Base-by-base conservation (phyloP, 2,888 invertebrate genomes). In the Troides helena region DNA sequence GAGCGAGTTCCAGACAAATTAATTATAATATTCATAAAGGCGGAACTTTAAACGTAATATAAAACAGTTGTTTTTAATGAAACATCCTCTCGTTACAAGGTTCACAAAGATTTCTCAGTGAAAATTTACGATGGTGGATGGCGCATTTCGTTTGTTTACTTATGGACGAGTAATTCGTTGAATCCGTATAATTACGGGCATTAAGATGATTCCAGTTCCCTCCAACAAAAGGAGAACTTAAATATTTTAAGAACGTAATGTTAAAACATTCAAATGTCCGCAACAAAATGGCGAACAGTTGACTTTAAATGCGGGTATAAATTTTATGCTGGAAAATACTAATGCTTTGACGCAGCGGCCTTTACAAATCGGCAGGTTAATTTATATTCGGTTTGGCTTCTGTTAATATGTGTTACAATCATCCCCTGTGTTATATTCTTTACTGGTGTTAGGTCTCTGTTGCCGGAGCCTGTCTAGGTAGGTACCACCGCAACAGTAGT, bases 121-220 rank as follows among this genome's bases (percentile, higher is more conserved):
- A 75, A 87, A 90, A 91, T 91, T 90, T 88, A 91, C 91, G 91
- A 89, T 90, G 89, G 88, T 89, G 89, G 91, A 90, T 90, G 90
- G 88, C 85, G 81, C 85, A 86, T 89, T 86, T 83, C 84, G 85
- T 87, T 87, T 90, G 90, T 90, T 92, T 90, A 91, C 90, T 91
- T 90, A 91, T 90, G 90, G 89, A 85, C 88, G 87, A 92, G 90
- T 91, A 92, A 92, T 92, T 92, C 92, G 83, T 74, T 77, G 87
- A 92, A 92, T 92, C 92, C 87, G 89, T 92, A 92, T 93, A 93
- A 93, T 93, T 93, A 92, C 92, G 78, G 83, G 92, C 85, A 93
- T 93, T 92, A 92, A 90, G 92, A 93, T 92, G 92, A 93, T 88
- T 88, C 91, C 79, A 80, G 77, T 81, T 83, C 84, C 87, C 86